These are phyloP conservation scores for Lamellibrachia columna DNA, from an alignment of 2,888 invertebrate species.

Conservation along the genomic window DNA sequence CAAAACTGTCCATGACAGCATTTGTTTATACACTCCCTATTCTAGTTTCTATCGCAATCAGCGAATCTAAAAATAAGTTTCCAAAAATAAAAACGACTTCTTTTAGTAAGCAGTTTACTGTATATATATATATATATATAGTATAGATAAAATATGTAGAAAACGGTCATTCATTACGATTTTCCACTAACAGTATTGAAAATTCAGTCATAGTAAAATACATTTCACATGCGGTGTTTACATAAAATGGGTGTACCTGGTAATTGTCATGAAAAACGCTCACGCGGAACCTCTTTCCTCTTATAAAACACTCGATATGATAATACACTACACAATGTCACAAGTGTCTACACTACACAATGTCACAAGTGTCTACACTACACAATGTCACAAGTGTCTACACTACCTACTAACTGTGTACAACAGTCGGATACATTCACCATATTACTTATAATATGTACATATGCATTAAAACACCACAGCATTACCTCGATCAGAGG, in stretches of 20 bases:
- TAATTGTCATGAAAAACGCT: constrained; percentile 16
- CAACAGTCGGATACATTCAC: background rate
- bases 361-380: background rate
- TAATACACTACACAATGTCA: background rate
- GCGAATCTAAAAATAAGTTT: background rate
- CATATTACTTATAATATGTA: background rate
- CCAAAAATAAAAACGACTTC: background rate
- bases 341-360: too few relatives aligned
- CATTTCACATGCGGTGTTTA: background rate
- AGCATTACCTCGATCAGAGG: background rate
- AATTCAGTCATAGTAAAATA: background rate
- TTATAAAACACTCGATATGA: background rate
- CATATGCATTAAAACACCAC: background rate
- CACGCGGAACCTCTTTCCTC: background rate
- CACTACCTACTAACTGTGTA: background rate
- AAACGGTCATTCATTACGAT: background rate
- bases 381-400: background rate
- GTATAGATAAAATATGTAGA: background rate
- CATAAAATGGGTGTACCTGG: background rate
- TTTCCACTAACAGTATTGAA: constrained; percentile 1
- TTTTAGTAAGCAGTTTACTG: background rate
- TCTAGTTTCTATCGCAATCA: background rate
- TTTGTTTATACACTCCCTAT: background rate
- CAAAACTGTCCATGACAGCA: background rate
- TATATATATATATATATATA: background rate